phyloP scores from a whole-genome alignment of 2,888 invertebrate genomes.

The Aradus depressus region DNA sequence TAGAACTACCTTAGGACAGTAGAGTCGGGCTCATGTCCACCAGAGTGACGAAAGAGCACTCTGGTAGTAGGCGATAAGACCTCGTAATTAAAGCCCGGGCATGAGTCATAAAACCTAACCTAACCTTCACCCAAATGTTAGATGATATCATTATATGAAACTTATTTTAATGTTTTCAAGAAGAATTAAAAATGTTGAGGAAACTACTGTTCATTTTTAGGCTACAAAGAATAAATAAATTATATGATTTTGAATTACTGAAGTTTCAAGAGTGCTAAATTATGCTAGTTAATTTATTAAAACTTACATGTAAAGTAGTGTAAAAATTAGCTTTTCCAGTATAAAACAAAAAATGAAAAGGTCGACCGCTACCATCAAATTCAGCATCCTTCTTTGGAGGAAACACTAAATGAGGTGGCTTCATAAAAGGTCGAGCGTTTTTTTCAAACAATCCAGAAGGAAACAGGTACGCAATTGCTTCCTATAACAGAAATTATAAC shows the following conservation, averaged over 20 bases:
- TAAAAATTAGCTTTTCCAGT: conserved; percentile 80
- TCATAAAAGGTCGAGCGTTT: conserved; percentile 79
- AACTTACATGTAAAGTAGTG: conserved; percentile 63
- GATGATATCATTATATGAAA: no score
- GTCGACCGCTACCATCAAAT: conserved; percentile 83
- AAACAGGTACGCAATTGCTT: conserved; percentile 85
- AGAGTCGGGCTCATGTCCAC: no score
- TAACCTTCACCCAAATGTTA: no score
- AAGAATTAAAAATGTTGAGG: no score
- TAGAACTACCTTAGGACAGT: no score
- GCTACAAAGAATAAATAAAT: no score
- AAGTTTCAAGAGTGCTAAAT: not conserved
- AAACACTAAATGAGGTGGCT: conserved; percentile 77
- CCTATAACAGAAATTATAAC: conserved; percentile 42
- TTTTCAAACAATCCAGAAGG: conserved; percentile 85
- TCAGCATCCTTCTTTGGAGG: conserved; percentile 74
- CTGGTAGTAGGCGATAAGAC: no score
- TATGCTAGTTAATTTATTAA: not conserved
- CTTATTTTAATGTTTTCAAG: no score
- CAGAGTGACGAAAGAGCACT: no score
- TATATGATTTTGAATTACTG: not conserved
- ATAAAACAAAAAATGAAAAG: conserved; percentile 84
- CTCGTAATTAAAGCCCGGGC: no score
- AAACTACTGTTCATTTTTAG: no score
- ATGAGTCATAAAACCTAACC: no score